Conservation (phyloP, 1,140 invertebrate species). For the Cyclina sinensis region DNA sequence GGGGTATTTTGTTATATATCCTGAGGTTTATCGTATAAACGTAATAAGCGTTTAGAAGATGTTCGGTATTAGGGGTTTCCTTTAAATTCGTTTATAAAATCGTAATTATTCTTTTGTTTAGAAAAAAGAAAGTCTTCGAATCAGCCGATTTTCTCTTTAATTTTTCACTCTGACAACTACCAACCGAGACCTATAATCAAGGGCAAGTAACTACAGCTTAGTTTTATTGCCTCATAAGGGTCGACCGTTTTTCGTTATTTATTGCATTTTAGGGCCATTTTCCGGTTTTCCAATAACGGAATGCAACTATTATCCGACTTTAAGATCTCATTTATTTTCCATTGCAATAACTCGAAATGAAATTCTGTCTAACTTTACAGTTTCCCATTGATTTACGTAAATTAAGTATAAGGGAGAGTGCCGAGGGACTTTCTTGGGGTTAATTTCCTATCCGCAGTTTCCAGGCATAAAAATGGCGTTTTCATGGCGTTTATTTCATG, state of each 20-base stretch:
- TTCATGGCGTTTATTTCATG: not conserved
- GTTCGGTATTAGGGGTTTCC: too few species aligned
- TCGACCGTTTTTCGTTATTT: constrained; percentile 64
- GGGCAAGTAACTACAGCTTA: constrained; percentile 31
- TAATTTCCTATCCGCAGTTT: constrained; percentile 33
- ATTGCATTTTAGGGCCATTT: constrained; percentile 60
- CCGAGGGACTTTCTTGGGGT: constrained; percentile 15
- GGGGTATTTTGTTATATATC: too few species aligned
- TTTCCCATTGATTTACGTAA: constrained; percentile 59
- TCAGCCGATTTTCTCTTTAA: constrained; percentile 1
- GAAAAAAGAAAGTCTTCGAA: too few species aligned
- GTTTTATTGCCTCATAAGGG: constrained; percentile 65
- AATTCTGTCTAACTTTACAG: constrained; percentile 58
- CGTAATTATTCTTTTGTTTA: too few species aligned
- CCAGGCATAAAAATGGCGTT: constrained; percentile 23
- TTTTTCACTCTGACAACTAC: not conserved
- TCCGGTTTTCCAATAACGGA: constrained; percentile 47
- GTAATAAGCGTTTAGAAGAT: too few species aligned
- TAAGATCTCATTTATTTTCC: constrained; percentile 67
- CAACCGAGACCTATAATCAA: constrained; percentile 32
- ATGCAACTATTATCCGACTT: constrained; percentile 54
- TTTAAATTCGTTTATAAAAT: too few species aligned
- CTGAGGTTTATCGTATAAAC: too few species aligned
- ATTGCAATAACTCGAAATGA: constrained; percentile 66
- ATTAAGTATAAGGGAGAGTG: constrained; percentile 60